These are phyloP conservation scores for Crotalus viridis DNA, from an alignment of 2,113 vertebrate genomes.

Conservation along the genomic window DNA sequence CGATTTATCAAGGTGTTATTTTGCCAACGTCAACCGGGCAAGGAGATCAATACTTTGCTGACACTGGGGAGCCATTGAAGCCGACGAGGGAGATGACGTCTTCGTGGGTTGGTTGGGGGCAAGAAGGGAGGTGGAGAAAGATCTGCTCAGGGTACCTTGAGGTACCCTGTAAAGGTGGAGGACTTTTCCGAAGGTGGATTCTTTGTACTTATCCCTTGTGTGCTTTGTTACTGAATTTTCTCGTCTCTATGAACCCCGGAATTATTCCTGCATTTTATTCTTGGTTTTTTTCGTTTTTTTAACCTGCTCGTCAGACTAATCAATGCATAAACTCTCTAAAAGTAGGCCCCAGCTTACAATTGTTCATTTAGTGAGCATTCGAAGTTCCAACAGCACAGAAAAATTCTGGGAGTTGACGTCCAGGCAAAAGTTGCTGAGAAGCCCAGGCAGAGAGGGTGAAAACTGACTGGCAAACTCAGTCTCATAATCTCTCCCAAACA, in stretches of 20 bases:
- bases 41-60: constrained; percentile 67
- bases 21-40: constrained; percentile 43
- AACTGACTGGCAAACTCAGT: not conserved
- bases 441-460: not conserved
- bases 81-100: constrained; percentile 64
- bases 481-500: not conserved
- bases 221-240: not conserved
- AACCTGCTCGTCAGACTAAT: not conserved
- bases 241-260: not conserved
- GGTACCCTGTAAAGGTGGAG: not conserved
- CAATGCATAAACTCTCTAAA: not conserved
- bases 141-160: constrained; percentile 66
- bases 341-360: no score
- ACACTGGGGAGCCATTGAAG: constrained; percentile 74
- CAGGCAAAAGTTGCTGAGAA: not conserved
- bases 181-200: not conserved
- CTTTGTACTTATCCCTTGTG: not conserved
- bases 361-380: not conserved
- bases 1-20: constrained; percentile 85
- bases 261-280: not conserved
- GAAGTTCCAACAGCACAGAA: no score
- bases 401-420: not conserved
- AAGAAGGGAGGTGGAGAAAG: constrained; percentile 42
- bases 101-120: constrained; percentile 44
- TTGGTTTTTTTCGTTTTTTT: not conserved